phyloP scores from a whole-genome alignment of 2,113 vertebrate genomes.

The Pyxicephalus adspersus region DNA sequence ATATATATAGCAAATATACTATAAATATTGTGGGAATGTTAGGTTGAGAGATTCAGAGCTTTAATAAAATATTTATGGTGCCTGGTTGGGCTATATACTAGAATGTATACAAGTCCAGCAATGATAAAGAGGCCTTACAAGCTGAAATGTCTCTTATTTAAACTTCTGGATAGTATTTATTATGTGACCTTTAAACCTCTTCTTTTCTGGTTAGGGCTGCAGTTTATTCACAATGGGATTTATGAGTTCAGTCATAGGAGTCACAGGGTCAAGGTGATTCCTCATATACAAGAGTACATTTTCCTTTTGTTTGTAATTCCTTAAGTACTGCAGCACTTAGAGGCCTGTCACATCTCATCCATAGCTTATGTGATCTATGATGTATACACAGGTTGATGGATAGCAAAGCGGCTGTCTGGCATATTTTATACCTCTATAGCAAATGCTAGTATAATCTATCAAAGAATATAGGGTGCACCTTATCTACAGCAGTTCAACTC shows the following conservation, averaged over 20 bases:
- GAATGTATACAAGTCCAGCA: conserved; percentile 44
- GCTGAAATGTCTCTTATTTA: conserved; percentile 19
- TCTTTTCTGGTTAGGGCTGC: not conserved
- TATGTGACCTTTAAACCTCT: not conserved
- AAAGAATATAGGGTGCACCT: not conserved
- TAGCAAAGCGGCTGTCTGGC: not conserved
- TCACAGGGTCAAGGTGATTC: conserved; percentile 27
- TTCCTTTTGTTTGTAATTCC: conserved; percentile 9
- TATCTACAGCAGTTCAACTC: too few species aligned
- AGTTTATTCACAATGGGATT: conserved; percentile 15
- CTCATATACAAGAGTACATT: conserved; percentile 10
- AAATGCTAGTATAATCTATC: not conserved
- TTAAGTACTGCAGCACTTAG: conserved; percentile 11
- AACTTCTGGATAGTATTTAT: conserved; percentile 13
- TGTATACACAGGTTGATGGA: not conserved
- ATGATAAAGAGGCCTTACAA: conserved; percentile 13
- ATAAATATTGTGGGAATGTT: not conserved
- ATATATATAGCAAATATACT: not conserved
- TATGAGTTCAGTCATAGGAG: not conserved
- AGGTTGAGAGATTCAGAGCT: not conserved
- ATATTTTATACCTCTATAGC: not conserved
- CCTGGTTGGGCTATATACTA: not conserved
- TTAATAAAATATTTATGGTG: conserved; percentile 46
- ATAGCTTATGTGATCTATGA: not conserved
- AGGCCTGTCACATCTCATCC: conserved; percentile 2